These are phyloP conservation scores for Hippoglossus stenolepis DNA, from an alignment of 2,113 vertebrate species.

Conservation along the genomic window DNA sequence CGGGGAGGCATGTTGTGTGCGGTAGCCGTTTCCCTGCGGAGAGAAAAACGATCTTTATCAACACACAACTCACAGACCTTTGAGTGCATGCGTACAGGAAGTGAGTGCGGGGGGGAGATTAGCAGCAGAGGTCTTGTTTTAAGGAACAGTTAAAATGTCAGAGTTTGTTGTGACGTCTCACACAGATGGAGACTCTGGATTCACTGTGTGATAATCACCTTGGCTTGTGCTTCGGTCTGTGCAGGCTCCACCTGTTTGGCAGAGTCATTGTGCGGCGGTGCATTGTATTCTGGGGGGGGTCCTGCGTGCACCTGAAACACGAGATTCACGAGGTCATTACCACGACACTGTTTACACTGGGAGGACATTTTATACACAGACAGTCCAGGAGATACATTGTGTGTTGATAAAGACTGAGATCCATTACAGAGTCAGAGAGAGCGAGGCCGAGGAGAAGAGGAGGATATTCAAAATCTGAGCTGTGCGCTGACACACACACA, in stretches of 20 bases:
- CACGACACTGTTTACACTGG: slow-evolving; percentile 40
- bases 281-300: slow-evolving; percentile 79
- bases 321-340: slow-evolving; percentile 60
- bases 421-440: no score
- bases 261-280: slow-evolving; percentile 79
- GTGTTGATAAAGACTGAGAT: no score
- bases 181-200: neutral
- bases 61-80: slow-evolving; percentile 33
- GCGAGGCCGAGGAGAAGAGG: no score
- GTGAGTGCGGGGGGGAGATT: slow-evolving; percentile 22
- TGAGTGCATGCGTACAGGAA: slow-evolving; percentile 55
- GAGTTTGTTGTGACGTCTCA: slow-evolving; percentile 1
- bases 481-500: no score
- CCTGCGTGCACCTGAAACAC: slow-evolving; percentile 76
- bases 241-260: slow-evolving; percentile 78
- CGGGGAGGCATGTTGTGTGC: slow-evolving; percentile 79
- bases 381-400: neutral
- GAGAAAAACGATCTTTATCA: slow-evolving; percentile 54
- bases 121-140: slow-evolving; percentile 19
- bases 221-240: slow-evolving; percentile 82
- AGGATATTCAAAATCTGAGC: no score
- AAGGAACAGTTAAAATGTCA: slow-evolving; percentile 52
- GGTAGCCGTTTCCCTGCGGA: slow-evolving; percentile 79
- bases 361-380: slow-evolving; percentile 45
- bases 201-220: slow-evolving; percentile 68